phyloP scores from a whole-genome alignment of 2,888 invertebrate genomes.

The Caradrina clavipalpis region DNA sequence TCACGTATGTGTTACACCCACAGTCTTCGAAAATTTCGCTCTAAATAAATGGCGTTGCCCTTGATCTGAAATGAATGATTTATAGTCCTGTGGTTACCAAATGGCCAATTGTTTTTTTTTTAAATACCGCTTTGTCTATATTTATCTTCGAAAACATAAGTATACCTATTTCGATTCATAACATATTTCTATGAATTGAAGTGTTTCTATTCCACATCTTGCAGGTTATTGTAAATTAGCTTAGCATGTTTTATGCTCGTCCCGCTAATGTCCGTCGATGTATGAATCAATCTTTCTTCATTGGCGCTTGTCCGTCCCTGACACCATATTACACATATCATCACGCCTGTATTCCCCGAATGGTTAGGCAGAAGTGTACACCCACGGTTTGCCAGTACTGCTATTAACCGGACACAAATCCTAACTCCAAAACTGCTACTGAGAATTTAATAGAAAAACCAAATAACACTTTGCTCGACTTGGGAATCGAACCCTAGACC shows the following conservation, averaged over 20 bases:
- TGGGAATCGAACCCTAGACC: no score
- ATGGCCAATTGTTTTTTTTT: neutral
- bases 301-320: slow-evolving; percentile 60
- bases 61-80: neutral
- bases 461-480: no score
- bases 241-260: slow-evolving; percentile 41
- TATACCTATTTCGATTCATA: neutral
- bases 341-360: no score
- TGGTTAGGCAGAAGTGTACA: no score
- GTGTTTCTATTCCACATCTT: slow-evolving; percentile 16
- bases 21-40: neutral
- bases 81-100: neutral
- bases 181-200: slow-evolving; percentile 4
- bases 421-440: no score
- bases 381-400: no score
- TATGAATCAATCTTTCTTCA: slow-evolving; percentile 60
- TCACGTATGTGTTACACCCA: no score
- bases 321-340: slow-evolving; percentile 61
- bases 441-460: no score
- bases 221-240: slow-evolving; percentile 43
- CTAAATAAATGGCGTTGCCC: neutral
- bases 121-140: neutral
- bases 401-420: no score
- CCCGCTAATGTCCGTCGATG: slow-evolving; percentile 47
- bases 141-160: neutral